These are phyloP conservation scores for Pomatostomus ruficeps DNA, from an alignment of 2,113 vertebrate genomes.

Conservation along the genomic window DNA sequence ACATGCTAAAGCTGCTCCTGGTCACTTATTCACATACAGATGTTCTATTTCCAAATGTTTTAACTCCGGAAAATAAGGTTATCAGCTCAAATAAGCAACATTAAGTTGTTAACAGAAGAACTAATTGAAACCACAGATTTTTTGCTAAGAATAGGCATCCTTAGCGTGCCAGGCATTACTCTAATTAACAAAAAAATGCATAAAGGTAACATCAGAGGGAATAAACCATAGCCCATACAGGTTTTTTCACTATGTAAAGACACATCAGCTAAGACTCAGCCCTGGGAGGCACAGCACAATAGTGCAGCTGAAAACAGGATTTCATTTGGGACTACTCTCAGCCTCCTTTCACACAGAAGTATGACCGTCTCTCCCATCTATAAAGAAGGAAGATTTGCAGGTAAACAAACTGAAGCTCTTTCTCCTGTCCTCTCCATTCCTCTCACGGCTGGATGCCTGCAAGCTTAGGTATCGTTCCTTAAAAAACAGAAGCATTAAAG, in stretches of 20 bases:
- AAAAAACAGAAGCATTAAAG: neutral
- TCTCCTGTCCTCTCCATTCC: neutral
- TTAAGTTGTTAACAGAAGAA: neutral
- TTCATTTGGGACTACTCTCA: neutral
- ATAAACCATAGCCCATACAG: neutral
- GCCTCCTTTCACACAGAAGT: neutral
- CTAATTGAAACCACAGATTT: neutral
- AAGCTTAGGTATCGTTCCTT: neutral
- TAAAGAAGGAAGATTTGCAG: neutral
- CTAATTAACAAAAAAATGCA: neutral
- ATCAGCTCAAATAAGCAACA: neutral
- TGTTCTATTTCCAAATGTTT: neutral
- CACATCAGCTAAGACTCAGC: neutral
- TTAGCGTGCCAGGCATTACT: neutral
- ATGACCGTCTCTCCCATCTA: neutral
- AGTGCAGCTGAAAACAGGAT: neutral
- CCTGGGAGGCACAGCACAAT: neutral
- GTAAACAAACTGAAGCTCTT: neutral
- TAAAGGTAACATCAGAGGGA: neutral
- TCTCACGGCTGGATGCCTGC: neutral
- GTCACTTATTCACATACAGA: neutral
- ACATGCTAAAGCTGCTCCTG: neutral
- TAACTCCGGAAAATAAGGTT: neutral
- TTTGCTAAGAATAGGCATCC: neutral
- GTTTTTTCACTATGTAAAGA: neutral